Evolutionary conservation across 2,113 vertebrate genomes (phyloP).

Genomic region (Laterallus jamaicensis): DNA sequence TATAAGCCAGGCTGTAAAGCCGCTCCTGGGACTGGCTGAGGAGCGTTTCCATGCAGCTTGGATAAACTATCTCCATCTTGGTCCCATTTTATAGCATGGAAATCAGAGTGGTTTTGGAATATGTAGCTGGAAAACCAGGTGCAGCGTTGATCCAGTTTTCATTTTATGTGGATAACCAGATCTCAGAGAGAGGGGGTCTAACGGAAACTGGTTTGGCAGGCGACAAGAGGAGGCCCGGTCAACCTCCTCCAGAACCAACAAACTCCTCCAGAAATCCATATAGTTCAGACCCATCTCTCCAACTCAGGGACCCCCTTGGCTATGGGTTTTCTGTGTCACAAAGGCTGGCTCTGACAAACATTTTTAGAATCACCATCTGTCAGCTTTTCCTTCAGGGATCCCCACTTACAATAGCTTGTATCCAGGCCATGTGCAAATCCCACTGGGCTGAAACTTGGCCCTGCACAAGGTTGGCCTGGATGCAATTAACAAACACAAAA

Average conservation of each 20-base stretch:
- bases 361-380: constrained; percentile 68
- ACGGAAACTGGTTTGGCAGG: not conserved
- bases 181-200: not conserved
- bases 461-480: constrained; percentile 49
- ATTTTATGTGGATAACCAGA: constrained; percentile 24
- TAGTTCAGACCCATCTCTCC: constrained; percentile 40
- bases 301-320: constrained; percentile 61
- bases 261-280: not conserved
- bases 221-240: not conserved
- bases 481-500: constrained; percentile 69
- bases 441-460: constrained; percentile 71
- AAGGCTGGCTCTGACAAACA: constrained; percentile 67
- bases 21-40: rapidly evolving
- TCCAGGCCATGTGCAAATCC: constrained; percentile 68
- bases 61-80: not conserved
- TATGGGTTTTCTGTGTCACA: constrained; percentile 65
- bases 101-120: not conserved
- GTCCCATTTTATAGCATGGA: not conserved
- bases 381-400: constrained; percentile 68
- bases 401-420: constrained; percentile 70
- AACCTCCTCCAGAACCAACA: constrained; percentile 28
- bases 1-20: not conserved
- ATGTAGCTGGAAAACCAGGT: constrained; percentile 48
- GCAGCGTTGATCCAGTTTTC: not conserved
- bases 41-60: not conserved